A percentile compares a stretch with the other conserved stretches of the same genome.
phyloP scores from a whole-genome alignment of 2,113 vertebrate species.

The Periophthalmodon schlosseri region DNA sequence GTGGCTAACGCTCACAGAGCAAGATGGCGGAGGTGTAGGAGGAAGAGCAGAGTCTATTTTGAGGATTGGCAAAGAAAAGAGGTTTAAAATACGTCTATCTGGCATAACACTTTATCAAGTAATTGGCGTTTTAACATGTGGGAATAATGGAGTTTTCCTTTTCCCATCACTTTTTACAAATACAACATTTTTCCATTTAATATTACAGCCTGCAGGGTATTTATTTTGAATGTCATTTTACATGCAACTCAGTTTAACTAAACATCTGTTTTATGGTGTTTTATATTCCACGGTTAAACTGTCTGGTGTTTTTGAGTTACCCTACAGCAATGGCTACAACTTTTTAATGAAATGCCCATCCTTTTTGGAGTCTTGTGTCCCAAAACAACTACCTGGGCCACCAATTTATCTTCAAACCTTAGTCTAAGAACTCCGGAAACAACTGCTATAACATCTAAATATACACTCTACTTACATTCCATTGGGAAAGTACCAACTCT shows the following conservation, averaged over 20 bases:
- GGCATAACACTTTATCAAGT: background rate
- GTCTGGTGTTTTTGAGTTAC: slow-evolving; percentile 24
- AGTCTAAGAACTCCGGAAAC: background rate
- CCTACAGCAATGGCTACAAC: slow-evolving; percentile 17
- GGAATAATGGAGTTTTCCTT: background rate
- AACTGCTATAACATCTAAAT: background rate
- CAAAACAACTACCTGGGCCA: background rate
- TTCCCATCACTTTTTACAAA: slow-evolving; percentile 3
- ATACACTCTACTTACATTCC: background rate
- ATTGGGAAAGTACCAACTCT: background rate
- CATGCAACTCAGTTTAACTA: too few relatives aligned
- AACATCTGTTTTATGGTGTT: slow-evolving; percentile 10
- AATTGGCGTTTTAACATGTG: background rate
- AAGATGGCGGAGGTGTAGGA: background rate
- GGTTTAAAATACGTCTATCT: background rate
- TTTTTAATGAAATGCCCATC: slow-evolving; percentile 9
- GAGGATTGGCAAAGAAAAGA: background rate
- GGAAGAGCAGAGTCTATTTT: slow-evolving; percentile 2
- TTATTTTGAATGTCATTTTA: too few relatives aligned
- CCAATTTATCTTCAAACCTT: background rate
- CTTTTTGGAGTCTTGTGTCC: background rate
- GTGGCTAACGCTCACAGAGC: background rate
- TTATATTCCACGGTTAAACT: slow-evolving; percentile 23
- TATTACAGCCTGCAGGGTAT: slow-evolving; percentile 13
- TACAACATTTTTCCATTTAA: slow-evolving; percentile 17